Evolutionary conservation across 2,113 vertebrate species (phyloP), one percentile per base, ranked within the genome.

Genomic region (Strix uralensis): DNA sequence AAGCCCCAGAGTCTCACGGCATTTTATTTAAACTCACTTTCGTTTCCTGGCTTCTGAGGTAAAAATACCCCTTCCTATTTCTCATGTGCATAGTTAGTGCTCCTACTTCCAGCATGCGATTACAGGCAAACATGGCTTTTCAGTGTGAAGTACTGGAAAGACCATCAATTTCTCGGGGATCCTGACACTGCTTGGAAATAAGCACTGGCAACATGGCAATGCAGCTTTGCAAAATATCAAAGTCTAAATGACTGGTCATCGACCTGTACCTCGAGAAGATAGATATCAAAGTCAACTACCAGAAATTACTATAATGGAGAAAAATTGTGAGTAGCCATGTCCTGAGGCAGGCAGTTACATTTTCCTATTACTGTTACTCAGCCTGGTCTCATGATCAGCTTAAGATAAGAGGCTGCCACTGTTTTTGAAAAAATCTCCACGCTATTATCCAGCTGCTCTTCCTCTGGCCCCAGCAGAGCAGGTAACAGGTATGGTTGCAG

Each of bases 271-370:
- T 32, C 44, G n/a, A 61, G 9, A 89, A 86, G 32, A 65, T 22
- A 84, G 86, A 86, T 62, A 81, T 25, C 32, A 65, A 71, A 49
- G 14, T 63, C 65, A 93, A 34, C 71, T 96, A 81, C 91, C 94
- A 95, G 86, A 97, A 97, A 86, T 92, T 67, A 82, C 94, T 62
- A 62, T 46, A 85, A 95, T 57, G 89, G 88, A 81, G 95, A 84
- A 96, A 97, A 82, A 72, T 10, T 29, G 9, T 57, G 59, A 87
- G 52, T 22, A 84, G 44, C 38, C 89, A 44, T 0, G 0, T 87
- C 36, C 90, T 46, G 27, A 67, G 46, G 44, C 49, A 73, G 49
- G 13, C 58, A 73, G 46, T 38, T 58, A 11, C 34, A 9, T 85
- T 90, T 82, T 74, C 49, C 61, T 58, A 2, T 15, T 42, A 11